Conservation (phyloP, 2,888 invertebrate species). For the Cantharis nigra region DNA sequence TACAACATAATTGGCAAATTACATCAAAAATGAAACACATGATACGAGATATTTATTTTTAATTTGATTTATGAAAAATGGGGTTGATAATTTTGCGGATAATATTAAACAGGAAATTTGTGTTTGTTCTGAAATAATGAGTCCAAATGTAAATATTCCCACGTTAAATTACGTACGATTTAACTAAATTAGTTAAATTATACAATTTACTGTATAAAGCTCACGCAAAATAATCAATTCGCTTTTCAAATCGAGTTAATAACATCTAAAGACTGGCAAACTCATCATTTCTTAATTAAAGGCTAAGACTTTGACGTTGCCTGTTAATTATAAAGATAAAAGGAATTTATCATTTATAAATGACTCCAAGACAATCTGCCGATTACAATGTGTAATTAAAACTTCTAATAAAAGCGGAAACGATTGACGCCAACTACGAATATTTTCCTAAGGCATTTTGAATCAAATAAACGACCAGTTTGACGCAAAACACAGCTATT, state of each 20-base stretch:
- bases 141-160: constrained; percentile 8
- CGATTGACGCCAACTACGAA: constrained; percentile 13
- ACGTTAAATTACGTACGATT: constrained; percentile 20
- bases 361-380: constrained; percentile 26
- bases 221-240: constrained; percentile 23
- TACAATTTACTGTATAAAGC: constrained; percentile 19
- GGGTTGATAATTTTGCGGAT: neutral
- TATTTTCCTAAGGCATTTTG: constrained; percentile 5
- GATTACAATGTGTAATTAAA: constrained; percentile 34
- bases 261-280: constrained; percentile 15
- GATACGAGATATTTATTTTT: neutral
- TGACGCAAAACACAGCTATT: constrained; percentile 23
- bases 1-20: neutral
- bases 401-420: constrained; percentile 28
- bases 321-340: constrained; percentile 30
- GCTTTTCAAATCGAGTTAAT: constrained; percentile 12
- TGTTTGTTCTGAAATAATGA: neutral
- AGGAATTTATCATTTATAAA: constrained; percentile 31
- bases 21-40: neutral
- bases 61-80: neutral
- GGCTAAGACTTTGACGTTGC: constrained; percentile 21
- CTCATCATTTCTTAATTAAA: constrained; percentile 28
- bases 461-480: constrained; percentile 15
- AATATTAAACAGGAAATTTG: neutral
- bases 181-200: constrained; percentile 21